Evolutionary conservation across 2,888 invertebrate genomes (phyloP), one percentile per base, ranked within the genome.

Genomic region (Lasioglossum oenotherae): DNA sequence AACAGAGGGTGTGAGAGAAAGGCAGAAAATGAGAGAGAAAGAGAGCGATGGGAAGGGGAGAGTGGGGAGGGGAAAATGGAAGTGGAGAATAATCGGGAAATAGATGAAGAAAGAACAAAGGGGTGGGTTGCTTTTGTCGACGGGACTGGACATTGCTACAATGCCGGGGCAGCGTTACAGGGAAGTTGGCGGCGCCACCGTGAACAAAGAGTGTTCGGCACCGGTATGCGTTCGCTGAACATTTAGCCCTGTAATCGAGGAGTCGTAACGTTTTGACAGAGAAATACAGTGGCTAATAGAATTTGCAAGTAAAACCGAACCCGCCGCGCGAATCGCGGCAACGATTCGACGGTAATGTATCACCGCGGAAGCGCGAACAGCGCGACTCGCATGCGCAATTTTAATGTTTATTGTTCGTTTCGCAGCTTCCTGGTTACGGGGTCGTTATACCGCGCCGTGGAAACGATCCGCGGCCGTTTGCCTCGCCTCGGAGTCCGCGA

Each of bases 201-300:
- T 27, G 77, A 35, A 88, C 88, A 88, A 88, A 88, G 88, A 76
- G 82, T 81, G 80, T 73, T 64, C 77, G 64, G 76, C 41, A 27
- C 41, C 23, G 71, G 77, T 79, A 57, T 74, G 74, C 77, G 83
- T 87, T 87, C 77, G 78, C n/a, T 74, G 84, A 88, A 83, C 88
- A 83, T 90, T 90, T 88, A 81, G 74, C 80, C 83, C 31, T 71
- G 77, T 78, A 87, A 90, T 89, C 89, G 87, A 86, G 89, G 78
- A 87, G 81, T 69, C 74, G 74, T 74, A 78, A 76, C 74, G 77
- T 74, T 81, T 75, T 81, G 84, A 86, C 76, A 71, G 84, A 83
- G 90, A 83, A 88, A 90, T 82, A 80, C 79, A 71, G 69, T 76
- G 74, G 82, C 82, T 82, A 79, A 86, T 86, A 79, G 86, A 86